Base-by-base conservation (phyloP, 2,113 vertebrate genomes). In the Chroicocephalus ridibundus region DNA sequence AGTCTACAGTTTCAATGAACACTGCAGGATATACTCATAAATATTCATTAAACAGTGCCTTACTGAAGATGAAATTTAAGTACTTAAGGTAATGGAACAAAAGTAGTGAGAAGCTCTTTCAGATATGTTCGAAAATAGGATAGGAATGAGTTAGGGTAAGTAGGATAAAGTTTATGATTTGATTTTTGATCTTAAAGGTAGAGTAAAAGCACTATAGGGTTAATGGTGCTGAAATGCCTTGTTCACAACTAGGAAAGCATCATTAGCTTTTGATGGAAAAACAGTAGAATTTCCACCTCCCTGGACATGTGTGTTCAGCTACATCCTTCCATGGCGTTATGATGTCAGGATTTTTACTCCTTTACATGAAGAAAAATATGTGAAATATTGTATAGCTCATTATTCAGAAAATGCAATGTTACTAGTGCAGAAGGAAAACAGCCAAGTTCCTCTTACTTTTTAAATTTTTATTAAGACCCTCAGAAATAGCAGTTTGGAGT, bases 41-140 rank as follows among this genome's bases (percentile, higher is more conserved):
- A 98, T 98, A 98, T 98, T 98, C 97, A 98, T 98, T 98, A 97
- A 98, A 96, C 46, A 90, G 82, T 72, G 96, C 91, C 97, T 98
- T 97, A 93, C 95, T 97, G 97, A 97, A 98, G 98, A 97, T 97
- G 94, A 98, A 98, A 98, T 98, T 96, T 98, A 98, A 98, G 95
- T 97, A 95, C 94, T 96, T 97, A 98, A 97, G 93, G 97, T 98
- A 98, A 98, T 97, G 97, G 89, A 96, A 87, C 95, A 93, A 95
- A 97, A 97, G 93, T 93, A 94, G 94, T 90, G 93, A 96, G 97
- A 96, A 96, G 91, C 90, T 94, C 47, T 97, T 97, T 96, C 90
- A 95, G 82, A 79, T 49, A 24, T 86, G 68, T 87, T 94, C 34
- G 15, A 72, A 96, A 97, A 62, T 27, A 86, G 74, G 79, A 57